Evolutionary conservation across 2,113 vertebrate genomes (phyloP), one percentile per base, ranked within the genome.

Genomic region (Apus apus): DNA sequence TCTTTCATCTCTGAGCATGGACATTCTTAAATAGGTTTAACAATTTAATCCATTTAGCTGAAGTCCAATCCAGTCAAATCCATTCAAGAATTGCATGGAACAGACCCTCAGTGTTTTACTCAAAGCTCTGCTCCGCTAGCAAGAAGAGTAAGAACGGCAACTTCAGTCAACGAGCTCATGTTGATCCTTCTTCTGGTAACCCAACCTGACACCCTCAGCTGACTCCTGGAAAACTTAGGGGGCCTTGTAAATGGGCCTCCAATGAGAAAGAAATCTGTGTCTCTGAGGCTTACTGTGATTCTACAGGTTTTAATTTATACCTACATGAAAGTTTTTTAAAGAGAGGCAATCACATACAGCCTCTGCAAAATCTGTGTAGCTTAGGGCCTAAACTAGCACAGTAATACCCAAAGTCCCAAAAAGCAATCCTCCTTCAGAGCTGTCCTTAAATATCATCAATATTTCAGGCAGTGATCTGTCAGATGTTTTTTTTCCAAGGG

Each of bases 1-100:
- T 74, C 79, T 95, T 97, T 93, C 85, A 86, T 94, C 82, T 94
- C 72, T 84, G 60, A 93, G 56, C 78, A 84, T 65, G 65, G 83
- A 78, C 34, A 8, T 91, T 92, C 94, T 96, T 86, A 93, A 96
- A 95, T 94, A 93, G 30, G 70, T 92, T 97, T 95, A 95, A 96
- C 88, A 94, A 91, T 95, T 96, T 96, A 96, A 96, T 96, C 95
- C 92, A 86, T 90, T 96, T 96, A 96, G 72, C 67, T 79, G 79
- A 94, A 92, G 90, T 72, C 93, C 93, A 95, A 81, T 75, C 80
- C 76, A 93, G 83, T 92, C 85, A 93, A 90, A 96, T 88, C 72
- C 87, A 88, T 90, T 96, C 92, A 96, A 90, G 83, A 93, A 71
- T 36, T 81, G 80, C 68, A 94, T 87, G 81, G 90, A 96, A 95